phyloP scores from a whole-genome alignment of 2,797 vertebrate species.

The Micromesistius poutassou region DNA sequence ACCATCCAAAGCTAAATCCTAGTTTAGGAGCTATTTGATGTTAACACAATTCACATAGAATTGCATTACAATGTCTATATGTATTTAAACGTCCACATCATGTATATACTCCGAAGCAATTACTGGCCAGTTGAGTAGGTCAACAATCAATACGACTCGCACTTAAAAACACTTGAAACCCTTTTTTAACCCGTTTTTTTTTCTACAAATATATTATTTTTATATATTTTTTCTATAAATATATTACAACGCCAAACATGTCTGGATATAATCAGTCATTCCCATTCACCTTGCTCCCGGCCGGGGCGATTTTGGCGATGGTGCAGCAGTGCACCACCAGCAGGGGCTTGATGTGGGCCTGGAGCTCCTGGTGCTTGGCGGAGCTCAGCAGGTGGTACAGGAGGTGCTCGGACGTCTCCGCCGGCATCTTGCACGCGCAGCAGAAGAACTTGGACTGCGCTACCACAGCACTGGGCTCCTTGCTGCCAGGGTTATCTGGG shows the following conservation, averaged over 20 bases:
- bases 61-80: not conserved
- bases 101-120: not conserved
- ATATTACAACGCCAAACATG: too few species aligned
- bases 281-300: not conserved
- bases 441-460: constrained; percentile 72
- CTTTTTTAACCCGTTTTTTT: not conserved
- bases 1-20: not conserved
- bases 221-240: too few species aligned
- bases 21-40: not conserved
- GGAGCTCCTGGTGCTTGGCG: constrained; percentile 79
- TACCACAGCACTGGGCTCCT: not conserved
- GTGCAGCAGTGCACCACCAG: constrained; percentile 69
- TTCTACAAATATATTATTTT: too few species aligned
- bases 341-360: constrained; percentile 76
- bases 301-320: constrained; percentile 13
- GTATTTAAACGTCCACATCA: not conserved
- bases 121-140: not conserved
- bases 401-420: constrained; percentile 79
- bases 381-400: constrained; percentile 84
- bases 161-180: not conserved
- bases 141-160: too few species aligned
- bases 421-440: constrained; percentile 76
- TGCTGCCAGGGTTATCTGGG: not conserved
- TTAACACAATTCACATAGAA: not conserved
- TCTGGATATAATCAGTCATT: too few species aligned